These are phyloP conservation scores for Typhlomys cinereus DNA, from an alignment of 2,113 vertebrate species.

Conservation along the genomic window DNA sequence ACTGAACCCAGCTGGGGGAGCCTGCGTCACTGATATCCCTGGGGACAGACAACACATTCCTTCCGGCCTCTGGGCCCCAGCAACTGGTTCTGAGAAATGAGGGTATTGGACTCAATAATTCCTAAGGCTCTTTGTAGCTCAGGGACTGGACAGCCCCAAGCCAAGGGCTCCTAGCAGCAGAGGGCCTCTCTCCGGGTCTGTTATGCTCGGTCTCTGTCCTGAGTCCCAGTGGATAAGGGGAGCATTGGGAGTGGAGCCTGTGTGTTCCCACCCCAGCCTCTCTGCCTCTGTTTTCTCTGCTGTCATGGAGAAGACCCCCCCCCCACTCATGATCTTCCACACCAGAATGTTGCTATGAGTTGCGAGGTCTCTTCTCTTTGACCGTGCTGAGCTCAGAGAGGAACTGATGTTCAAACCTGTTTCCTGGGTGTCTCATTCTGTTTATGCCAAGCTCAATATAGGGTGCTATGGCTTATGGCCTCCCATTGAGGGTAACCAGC, in stretches of 20 bases:
- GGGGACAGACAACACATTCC: slow-evolving; percentile 51
- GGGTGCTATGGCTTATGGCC: slow-evolving; percentile 25
- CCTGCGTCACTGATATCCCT: slow-evolving; percentile 52
- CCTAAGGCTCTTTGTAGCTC: slow-evolving; percentile 15
- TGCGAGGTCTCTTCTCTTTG: slow-evolving; percentile 72
- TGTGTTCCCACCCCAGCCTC: neutral
- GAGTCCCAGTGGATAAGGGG: neutral
- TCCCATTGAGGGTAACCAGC: neutral
- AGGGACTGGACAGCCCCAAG: slow-evolving; percentile 43
- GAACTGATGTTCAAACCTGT: slow-evolving; percentile 62
- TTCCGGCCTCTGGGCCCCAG: slow-evolving; percentile 27
- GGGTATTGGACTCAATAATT: slow-evolving; percentile 24
- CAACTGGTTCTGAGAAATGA: slow-evolving; percentile 65
- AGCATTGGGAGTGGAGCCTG: slow-evolving; percentile 33
- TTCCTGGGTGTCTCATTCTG: slow-evolving; percentile 70
- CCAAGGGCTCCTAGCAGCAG: slow-evolving; percentile 76
- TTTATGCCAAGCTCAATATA: neutral
- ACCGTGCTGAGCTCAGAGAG: slow-evolving; percentile 74
- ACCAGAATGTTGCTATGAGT: slow-evolving; percentile 65
- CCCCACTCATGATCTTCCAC: slow-evolving; percentile 59
- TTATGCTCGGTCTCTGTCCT: neutral
- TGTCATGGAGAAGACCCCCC: slow-evolving; percentile 63
- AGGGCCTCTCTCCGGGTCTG: slow-evolving; percentile 69
- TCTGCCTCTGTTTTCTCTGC: slow-evolving; percentile 70
- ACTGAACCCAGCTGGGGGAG: slow-evolving; percentile 6